Evolutionary conservation across 2,113 vertebrate species (phyloP).

Genomic region (Lophius piscatorius): DNA sequence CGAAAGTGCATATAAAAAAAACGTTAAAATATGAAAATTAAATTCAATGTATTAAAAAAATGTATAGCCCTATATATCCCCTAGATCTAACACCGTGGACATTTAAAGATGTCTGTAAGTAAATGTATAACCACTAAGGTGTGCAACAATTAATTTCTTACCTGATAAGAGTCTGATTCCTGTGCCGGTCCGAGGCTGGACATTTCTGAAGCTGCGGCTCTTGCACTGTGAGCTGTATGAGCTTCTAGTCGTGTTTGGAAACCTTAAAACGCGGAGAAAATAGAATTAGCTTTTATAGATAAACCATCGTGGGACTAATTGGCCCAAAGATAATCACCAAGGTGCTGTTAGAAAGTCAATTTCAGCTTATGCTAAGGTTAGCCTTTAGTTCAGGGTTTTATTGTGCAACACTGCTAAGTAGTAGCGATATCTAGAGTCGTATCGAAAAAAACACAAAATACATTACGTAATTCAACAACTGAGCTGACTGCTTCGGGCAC

Average conservation of each 20-base stretch:
- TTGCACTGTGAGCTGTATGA: conserved; percentile 42
- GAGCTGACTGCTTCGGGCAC: too few species aligned
- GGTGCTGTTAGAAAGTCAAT: neutral
- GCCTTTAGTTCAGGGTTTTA: neutral
- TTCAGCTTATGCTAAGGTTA: too few species aligned
- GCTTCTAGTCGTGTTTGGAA: conserved; percentile 23
- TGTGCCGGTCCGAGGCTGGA: conserved; percentile 11
- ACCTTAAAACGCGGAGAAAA: conserved; percentile 40
- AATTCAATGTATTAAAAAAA: too few species aligned
- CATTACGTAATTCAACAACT: too few species aligned
- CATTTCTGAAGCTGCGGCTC: conserved; percentile 21
- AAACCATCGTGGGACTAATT: too few species aligned
- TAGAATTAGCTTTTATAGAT: neutral
- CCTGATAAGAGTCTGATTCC: conserved; percentile 40
- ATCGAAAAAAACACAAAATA: too few species aligned
- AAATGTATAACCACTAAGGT: neutral
- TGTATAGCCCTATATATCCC: too few species aligned
- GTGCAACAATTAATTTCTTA: conserved; percentile 37
- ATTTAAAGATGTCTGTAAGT: neutral
- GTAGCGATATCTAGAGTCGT: neutral
- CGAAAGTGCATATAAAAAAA: too few species aligned
- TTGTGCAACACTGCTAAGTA: neutral
- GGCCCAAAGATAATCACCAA: too few species aligned
- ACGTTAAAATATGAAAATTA: too few species aligned
- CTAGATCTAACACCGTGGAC: too few species aligned